These are phyloP conservation scores for Allygus modestus DNA, from an alignment of 2,888 invertebrate species.

Conservation along the genomic window DNA sequence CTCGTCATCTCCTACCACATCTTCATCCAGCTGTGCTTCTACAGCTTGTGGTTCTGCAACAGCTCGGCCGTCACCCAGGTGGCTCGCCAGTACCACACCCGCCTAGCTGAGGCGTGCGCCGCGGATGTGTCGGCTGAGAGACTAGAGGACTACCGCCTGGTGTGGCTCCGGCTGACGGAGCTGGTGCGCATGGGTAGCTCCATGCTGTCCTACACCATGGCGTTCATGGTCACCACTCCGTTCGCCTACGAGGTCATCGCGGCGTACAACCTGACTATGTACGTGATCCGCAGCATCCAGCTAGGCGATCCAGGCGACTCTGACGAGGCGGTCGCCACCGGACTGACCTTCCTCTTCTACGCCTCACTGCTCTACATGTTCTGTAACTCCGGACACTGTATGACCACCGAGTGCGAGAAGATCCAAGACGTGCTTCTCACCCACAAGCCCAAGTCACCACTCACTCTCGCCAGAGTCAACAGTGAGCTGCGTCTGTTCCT, in stretches of 20 bases:
- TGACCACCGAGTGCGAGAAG: constrained; percentile 25
- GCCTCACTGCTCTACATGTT: constrained; percentile 18
- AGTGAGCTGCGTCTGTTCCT: constrained; percentile 34
- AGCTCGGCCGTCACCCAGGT: constrained; percentile 13
- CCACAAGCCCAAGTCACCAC: constrained; percentile 10
- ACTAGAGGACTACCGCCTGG: constrained; percentile 34
- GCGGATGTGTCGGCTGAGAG: constrained; percentile 1
- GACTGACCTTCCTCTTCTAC: constrained; percentile 28
- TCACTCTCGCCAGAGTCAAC: not conserved
- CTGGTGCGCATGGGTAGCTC: constrained; percentile 28
- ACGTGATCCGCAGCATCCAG: constrained; percentile 41
- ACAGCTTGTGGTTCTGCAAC: constrained; percentile 32
- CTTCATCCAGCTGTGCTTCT: constrained; percentile 40
- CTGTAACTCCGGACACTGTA: constrained; percentile 43
- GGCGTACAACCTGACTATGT: constrained; percentile 45
- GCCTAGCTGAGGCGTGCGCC: not conserved
- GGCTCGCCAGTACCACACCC: constrained; percentile 2
- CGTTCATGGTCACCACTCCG: constrained; percentile 43
- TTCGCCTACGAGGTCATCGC: constrained; percentile 46
- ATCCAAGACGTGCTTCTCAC: constrained; percentile 2
- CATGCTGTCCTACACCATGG: constrained; percentile 48
- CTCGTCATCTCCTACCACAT: constrained; percentile 28
- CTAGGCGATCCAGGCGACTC: not conserved
- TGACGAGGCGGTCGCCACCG: constrained; percentile 12
- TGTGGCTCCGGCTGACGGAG: constrained; percentile 42